Conservation (phyloP, 2,888 invertebrate genomes). For the Baccha elongata region DNA sequence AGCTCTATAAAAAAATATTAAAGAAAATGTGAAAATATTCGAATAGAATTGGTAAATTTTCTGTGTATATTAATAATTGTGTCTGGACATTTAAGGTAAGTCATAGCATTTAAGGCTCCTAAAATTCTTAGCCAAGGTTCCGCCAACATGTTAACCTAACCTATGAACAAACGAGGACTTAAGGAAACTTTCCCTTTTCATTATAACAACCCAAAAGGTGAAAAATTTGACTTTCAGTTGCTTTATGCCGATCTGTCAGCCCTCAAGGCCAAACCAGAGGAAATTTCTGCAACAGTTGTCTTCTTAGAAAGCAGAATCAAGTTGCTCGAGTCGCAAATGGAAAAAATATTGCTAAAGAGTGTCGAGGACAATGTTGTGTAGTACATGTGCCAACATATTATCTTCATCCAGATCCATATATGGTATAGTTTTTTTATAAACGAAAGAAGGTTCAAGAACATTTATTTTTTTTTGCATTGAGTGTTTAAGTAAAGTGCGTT, state of each 20-base stretch:
- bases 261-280: background rate
- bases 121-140: background rate
- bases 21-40: background rate
- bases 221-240: constrained; percentile 5
- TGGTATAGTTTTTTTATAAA: too few relatives aligned
- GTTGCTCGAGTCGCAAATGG: background rate
- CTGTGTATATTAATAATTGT: background rate
- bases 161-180: constrained; percentile 21
- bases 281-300: background rate
- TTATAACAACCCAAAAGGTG: constrained; percentile 1
- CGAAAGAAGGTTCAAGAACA: too few relatives aligned
- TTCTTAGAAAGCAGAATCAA: background rate
- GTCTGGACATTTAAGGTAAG: constrained; percentile 6
- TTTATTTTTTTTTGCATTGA: too few relatives aligned
- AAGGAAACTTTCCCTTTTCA: background rate
- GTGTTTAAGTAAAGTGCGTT: too few relatives aligned
- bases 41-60: background rate
- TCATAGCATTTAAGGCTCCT: constrained; percentile 8
- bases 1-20: background rate
- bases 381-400: too few relatives aligned
- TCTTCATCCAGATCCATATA: too few relatives aligned
- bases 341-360: background rate
- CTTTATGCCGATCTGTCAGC: constrained; percentile 14
- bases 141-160: constrained; percentile 6
- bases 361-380: too few relatives aligned